A percentile compares a stretch with the other conserved stretches of the same genome.
phyloP scores from a whole-genome alignment of 2,888 invertebrate species.

The Chalcosyrphus nemorum region DNA sequence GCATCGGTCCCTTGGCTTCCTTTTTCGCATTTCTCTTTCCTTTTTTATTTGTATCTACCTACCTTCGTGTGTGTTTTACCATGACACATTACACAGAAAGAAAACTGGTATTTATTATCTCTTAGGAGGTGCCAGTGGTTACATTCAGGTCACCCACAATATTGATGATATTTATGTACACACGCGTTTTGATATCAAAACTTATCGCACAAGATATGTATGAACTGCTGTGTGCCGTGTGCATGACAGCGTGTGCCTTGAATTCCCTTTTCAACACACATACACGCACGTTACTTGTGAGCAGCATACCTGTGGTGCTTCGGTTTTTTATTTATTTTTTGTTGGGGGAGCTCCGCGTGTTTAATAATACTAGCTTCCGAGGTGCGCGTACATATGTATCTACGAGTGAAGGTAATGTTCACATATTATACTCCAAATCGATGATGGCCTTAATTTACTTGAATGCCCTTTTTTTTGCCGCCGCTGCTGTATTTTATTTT shows the following conservation, averaged over 20 bases:
- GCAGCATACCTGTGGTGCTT: not conserved
- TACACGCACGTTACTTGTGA: not conserved
- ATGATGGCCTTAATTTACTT: constrained; percentile 71
- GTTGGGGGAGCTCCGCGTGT: not conserved
- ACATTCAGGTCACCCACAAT: constrained; percentile 70
- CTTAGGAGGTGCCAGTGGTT: constrained; percentile 50
- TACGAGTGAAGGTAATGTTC: constrained; percentile 44
- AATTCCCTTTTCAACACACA: constrained; percentile 42
- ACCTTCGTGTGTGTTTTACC: constrained; percentile 49
- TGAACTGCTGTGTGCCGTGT: not conserved
- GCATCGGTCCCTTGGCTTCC: constrained; percentile 40
- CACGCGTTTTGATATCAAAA: constrained; percentile 67
- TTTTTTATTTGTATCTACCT: not conserved
- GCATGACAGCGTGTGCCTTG: constrained; percentile 1
- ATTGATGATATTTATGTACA: constrained; percentile 39
- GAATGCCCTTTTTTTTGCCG: constrained; percentile 21
- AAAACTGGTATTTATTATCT: constrained; percentile 46
- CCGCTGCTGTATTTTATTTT: not conserved
- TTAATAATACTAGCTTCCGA: not conserved
- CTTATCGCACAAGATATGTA: constrained; percentile 52
- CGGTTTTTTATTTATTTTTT: not conserved
- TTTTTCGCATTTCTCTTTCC: constrained; percentile 22
- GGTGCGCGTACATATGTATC: not conserved
- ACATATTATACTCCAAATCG: constrained; percentile 60
- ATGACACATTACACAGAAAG: constrained; percentile 54